phyloP scores from a whole-genome alignment of 1,140 invertebrate species.

The Doryteuthis pealeii region DNA sequence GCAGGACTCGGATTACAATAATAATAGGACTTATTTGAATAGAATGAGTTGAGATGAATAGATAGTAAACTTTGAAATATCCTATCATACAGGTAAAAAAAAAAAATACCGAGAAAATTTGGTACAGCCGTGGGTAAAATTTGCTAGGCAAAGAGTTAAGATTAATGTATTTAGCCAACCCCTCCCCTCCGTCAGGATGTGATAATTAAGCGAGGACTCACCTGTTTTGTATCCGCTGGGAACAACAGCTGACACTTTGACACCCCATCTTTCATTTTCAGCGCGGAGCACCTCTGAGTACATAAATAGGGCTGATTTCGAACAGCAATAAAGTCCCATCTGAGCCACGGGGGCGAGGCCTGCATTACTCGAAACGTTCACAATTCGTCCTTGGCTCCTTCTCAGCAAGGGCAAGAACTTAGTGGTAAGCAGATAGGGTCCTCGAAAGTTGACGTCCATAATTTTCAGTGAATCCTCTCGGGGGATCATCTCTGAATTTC shows the following conservation, averaged over 20 bases:
- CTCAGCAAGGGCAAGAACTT: slow-evolving; percentile 74
- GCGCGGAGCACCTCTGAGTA: slow-evolving; percentile 44
- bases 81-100: no score
- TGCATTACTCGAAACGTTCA: slow-evolving; percentile 51
- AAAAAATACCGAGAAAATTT: no score
- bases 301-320: slow-evolving; percentile 46
- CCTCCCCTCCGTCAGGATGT: no score
- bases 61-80: no score
- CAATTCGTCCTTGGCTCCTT: slow-evolving; percentile 61
- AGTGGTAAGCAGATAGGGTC: slow-evolving; percentile 76
- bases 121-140: no score
- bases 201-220: no score
- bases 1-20: no score
- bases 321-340: slow-evolving; percentile 48
- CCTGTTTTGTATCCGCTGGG: slow-evolving; percentile 53
- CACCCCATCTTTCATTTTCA: slow-evolving; percentile 43
- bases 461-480: slow-evolving; percentile 70
- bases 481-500: slow-evolving; percentile 87
- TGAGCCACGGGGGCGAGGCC: slow-evolving; percentile 42
- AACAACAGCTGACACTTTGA: slow-evolving; percentile 47
- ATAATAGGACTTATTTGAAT: no score
- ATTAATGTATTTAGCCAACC: no score
- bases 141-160: no score
- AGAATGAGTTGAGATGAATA: no score
- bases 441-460: slow-evolving; percentile 81